These are phyloP conservation scores for Charina bottae DNA, from an alignment of 2,113 vertebrate genomes.

Conservation along the genomic window DNA sequence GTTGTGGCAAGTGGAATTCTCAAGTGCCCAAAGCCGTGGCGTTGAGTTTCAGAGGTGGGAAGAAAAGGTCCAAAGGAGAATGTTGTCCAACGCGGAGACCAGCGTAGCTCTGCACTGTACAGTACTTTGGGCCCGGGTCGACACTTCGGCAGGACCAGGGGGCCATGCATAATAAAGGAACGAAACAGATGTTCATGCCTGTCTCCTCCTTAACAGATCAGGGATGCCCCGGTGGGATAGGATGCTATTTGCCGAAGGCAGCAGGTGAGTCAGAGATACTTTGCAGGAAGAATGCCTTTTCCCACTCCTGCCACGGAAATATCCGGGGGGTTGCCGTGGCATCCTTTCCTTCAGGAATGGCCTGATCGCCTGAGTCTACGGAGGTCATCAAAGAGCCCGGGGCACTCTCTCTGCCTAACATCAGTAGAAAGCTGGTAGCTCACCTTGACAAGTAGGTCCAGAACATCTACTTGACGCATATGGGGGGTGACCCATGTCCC, in stretches of 20 bases:
- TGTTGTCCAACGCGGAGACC: background rate
- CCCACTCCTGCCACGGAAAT: rapidly evolving
- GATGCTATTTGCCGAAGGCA: background rate
- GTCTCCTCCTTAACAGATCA: background rate
- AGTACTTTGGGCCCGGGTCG: conserved; percentile 12
- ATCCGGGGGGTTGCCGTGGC: background rate
- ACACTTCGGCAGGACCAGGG: background rate
- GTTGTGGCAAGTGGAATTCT: background rate
- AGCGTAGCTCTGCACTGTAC: background rate
- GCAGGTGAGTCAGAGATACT: background rate
- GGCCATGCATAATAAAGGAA: conserved; percentile 25
- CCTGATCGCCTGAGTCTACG: background rate
- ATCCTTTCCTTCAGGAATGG: background rate
- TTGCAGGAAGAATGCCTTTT: background rate
- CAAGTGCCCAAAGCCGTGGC: background rate
- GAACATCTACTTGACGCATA: rapidly evolving
- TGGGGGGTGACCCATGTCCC: background rate
- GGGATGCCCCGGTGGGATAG: background rate
- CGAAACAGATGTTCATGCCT: background rate
- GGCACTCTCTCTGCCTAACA: background rate
- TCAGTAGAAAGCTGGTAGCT: background rate
- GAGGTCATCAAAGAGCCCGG: background rate
- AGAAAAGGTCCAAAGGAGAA: background rate
- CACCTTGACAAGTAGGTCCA: background rate
- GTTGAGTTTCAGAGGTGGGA: background rate